These are phyloP conservation scores for Orchestes rusci DNA, from an alignment of 2,888 invertebrate species.

Conservation along the genomic window DNA sequence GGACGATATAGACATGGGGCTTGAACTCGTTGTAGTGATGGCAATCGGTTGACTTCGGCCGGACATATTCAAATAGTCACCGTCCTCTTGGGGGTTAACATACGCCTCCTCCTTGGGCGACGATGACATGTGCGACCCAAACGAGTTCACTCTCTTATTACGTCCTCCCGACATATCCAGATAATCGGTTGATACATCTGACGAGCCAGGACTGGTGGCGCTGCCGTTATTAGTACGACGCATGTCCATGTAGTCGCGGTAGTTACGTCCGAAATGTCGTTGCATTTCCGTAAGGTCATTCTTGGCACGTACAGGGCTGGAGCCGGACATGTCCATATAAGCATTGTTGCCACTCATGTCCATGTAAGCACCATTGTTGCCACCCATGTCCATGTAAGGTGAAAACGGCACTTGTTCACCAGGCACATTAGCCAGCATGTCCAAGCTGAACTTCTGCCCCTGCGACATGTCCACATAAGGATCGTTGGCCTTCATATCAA, in stretches of 20 bases:
- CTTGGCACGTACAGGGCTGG: no score
- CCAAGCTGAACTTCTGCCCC: constrained; percentile 7
- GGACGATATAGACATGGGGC: constrained; percentile 28
- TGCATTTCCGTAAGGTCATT: no score
- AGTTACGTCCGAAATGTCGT: constrained; percentile 3
- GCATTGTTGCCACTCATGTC: constrained; percentile 14
- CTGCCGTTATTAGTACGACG: no score
- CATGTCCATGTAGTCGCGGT: constrained; percentile 30
- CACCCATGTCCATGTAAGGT: constrained; percentile 31
- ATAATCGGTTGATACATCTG: no score
- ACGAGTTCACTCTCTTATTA: constrained; percentile 14
- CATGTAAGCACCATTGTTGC: constrained; percentile 17
- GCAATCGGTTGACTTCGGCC: constrained; percentile 54
- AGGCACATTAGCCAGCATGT: constrained; percentile 19
- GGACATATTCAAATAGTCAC: constrained; percentile 52
- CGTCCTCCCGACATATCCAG: constrained; percentile 38
- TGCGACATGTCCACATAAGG: constrained; percentile 29
- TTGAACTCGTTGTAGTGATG: constrained; percentile 45
- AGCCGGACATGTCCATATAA: constrained; percentile 21
- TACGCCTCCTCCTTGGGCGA: constrained; percentile 27
- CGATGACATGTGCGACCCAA: constrained; percentile 26
- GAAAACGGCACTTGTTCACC: constrained; percentile 17
- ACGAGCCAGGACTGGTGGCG: no score
- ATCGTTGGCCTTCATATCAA: constrained; percentile 43
- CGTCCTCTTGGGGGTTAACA: constrained; percentile 33